Base-by-base conservation (phyloP, 2,113 vertebrate species). In the Paramisgurnus dabryanus region DNA sequence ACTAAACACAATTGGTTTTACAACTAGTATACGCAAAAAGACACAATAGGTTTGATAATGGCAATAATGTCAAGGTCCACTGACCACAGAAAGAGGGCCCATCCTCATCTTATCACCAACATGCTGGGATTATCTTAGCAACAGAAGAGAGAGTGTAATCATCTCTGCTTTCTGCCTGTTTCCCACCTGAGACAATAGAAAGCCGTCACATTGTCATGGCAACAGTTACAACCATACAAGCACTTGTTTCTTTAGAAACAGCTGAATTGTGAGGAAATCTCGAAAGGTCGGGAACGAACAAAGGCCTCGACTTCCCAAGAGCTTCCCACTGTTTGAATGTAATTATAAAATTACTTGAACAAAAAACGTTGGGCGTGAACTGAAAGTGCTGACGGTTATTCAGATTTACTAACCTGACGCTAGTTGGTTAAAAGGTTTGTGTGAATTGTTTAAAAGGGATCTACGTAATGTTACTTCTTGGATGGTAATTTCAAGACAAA, bases 141-240 rank as follows among this genome's bases (percentile, higher is more conserved):
- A 94, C 90, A 91, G 88, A 87, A 92, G 78, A 82, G 91, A 92
- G 83, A 87, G 88, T 82, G 85, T 91, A 95, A 93, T 92, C 53
- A 95, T 95, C 89, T 92, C 87, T 88, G 87, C 89, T 79, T 92
- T 89, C 82, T 88, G 79, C 79, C 84, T 84, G 85, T 88, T 92
- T 94, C 90, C 92, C 92, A 94, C 94, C 94, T 95, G 93, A 89
- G 88, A 95, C 94, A 94, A 94, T 94, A 92, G 87, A 90, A 85
- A 88, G 85, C 17, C 17, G 87, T 22, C 17, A 72, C 70, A 88
- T 85, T 78, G 69, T 91, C 94, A 93, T 93, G 92, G 92, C 91
- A 95, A 95, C 94, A 76, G 81, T 49, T 86, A 82, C 87, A 81
- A 84, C 80, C 27, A 89, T 76, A 86, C 85, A 94, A 90, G 87